Evolutionary conservation across 2,888 invertebrate genomes (phyloP).

Genomic region (Axea sp.): DNA sequence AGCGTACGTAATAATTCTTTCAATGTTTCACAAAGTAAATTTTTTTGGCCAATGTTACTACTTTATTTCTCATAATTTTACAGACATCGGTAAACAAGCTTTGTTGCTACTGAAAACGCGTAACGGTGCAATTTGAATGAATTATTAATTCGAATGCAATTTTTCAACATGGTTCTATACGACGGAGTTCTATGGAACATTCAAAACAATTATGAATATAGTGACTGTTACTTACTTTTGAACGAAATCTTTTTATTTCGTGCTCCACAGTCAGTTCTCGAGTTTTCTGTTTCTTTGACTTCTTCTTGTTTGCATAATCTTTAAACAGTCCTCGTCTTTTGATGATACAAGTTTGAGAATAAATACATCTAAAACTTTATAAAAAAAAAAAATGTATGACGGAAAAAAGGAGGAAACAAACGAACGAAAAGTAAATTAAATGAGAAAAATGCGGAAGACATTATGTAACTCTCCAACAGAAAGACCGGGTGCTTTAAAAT

Average conservation of each 20-base stretch:
- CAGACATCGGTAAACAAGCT: conserved; percentile 3
- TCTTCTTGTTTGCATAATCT: conserved; percentile 54
- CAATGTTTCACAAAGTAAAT: no score
- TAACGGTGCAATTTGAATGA: conserved; percentile 30
- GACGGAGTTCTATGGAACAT: conserved; percentile 34
- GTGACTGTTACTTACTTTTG: conserved; percentile 48
- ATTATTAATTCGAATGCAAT: conserved; percentile 46
- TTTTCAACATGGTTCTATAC: conserved; percentile 25
- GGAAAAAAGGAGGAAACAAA: conserved; percentile 7
- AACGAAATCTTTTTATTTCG: conserved; percentile 40
- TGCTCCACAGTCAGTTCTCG: conserved; percentile 23
- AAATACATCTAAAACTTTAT: conserved; percentile 35
- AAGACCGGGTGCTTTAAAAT: conserved; percentile 3
- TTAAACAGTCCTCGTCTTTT: conserved; percentile 56
- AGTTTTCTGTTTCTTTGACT: conserved; percentile 56
- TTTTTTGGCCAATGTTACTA: no score
- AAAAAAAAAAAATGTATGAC: conserved; percentile 12
- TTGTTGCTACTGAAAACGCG: conserved; percentile 15
- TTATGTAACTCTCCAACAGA: conserved; percentile 23
- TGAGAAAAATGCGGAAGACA: conserved; percentile 23
- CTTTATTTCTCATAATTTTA: conserved; percentile 5
- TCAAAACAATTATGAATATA: conserved; percentile 53
- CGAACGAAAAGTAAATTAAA: conserved; percentile 41
- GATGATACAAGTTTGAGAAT: conserved; percentile 54
- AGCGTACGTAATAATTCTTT: no score